Base-by-base conservation (phyloP, 2,888 invertebrate species). In the Acrobasis consociella region DNA sequence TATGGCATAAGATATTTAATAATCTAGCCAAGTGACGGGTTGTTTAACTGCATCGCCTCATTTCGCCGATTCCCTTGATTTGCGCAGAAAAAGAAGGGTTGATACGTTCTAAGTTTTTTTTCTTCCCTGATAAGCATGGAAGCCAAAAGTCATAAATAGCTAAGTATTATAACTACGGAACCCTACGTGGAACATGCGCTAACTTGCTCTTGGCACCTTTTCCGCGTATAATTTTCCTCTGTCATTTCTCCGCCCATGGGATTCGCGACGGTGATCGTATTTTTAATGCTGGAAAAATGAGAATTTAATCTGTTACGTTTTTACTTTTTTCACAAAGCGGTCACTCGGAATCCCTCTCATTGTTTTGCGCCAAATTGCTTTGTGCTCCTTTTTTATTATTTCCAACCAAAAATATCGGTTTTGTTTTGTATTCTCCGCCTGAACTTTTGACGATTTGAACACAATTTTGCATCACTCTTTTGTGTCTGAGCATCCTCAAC, bases 221-320 rank as follows among this genome's bases (percentile, higher is more conserved):
- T 42, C 17, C 7, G 22, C 56, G 60, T 60, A 51, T 60, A 60
- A 60, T 51, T 60, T 60, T 22, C 22, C 22, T 9, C 38, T 42
- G 51, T 60, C 39, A 51, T 60, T 22, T 52, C 42, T 50, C 15
- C 51, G 60, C 60, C 60, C 60, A 51, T 60, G 51, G 52, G 60
- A 51, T 51, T 39, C 39, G 16, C 51, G 39, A 42, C 51, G 51
- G 51, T 51, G 38, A 60, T 60, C 60, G 51, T 60, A 51, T 50
- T 60, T 60, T 60, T 60, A 60, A 60, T 60, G 60, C 46, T 22
- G 42, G n/a, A 56, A 42, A 56, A 56, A 56, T 56, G 56, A 56
- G 56, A 56, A 56, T 56, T 56, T 56, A 56, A 56, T 56, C 56
- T 56, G 56, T 56, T 56, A 56, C 56, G 17, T 42, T 56, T 56